Percentiles rank a stretch among this genome's conserved stretches.
Conservation (phyloP, 2,797 vertebrate species). For the Sebastes diaconus region DNA sequence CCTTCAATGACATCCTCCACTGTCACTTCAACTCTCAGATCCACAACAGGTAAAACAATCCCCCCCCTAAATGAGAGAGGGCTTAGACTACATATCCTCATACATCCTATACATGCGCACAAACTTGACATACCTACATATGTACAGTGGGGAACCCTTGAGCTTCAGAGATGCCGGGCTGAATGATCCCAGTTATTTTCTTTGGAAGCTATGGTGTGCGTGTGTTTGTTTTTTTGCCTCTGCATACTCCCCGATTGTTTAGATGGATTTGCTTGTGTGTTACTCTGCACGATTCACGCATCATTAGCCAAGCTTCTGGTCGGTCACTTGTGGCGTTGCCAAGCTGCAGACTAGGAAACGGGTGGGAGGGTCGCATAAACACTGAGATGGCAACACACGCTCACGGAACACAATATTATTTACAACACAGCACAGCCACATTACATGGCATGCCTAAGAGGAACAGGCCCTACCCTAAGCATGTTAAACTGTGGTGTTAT, state of each 20-base stretch:
- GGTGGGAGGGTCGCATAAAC: conserved; percentile 58
- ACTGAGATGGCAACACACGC: conserved; percentile 41
- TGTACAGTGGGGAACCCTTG: conserved; percentile 89
- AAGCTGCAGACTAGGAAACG: conserved; percentile 46
- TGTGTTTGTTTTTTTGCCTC: conserved; percentile 65
- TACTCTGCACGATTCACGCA: conserved; percentile 80
- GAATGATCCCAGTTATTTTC: conserved; percentile 75
- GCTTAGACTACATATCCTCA: conserved; percentile 84
- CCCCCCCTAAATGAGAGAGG: conserved; percentile 77
- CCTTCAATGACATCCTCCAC: conserved; percentile 94
- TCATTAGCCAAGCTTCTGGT: conserved; percentile 73
- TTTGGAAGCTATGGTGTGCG: conserved; percentile 67
- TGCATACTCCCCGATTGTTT: conserved; percentile 71
- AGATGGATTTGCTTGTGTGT: conserved; percentile 73
- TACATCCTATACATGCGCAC: conserved; percentile 82
- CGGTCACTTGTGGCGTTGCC: conserved; percentile 63
- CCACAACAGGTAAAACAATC: conserved; percentile 94
- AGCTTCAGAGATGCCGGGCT: conserved; percentile 83
- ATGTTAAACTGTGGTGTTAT: conserved; percentile 76
- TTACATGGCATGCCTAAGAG: conserved; percentile 77
- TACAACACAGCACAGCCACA: conserved; percentile 62
- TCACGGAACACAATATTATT: conserved; percentile 36
- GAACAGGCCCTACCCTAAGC: conserved; percentile 71
- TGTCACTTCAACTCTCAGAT: conserved; percentile 95
- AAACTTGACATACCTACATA: conserved; percentile 86